Base-by-base conservation (phyloP, 2,888 invertebrate species). In the Bellardia bayeri region DNA sequence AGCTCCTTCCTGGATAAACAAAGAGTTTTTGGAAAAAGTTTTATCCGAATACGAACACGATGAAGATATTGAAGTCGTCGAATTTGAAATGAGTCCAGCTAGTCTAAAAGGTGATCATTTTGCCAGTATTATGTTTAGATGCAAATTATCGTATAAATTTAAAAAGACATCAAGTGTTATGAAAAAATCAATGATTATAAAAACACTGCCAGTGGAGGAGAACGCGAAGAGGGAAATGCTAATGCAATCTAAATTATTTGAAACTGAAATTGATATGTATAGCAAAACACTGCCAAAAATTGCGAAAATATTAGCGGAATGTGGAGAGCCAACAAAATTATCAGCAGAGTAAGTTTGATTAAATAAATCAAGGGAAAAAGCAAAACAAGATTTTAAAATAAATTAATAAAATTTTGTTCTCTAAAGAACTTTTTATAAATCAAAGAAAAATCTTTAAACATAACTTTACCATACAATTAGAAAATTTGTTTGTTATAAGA, bases 221-320 rank as follows among this genome's bases (percentile, higher is more conserved):
- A 83, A 89, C 11, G 6, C 37, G 0, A 90, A 90, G 80, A 85
- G 86, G 37, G 90, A 91, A 3, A 33, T 90, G 56, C 11, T 90
- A 11, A 45, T 16, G 11, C 69, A 88, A 14, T 51, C 82, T 1
- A 42, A 23, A 49, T 13, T 89, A 33, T 91, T 91, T 42, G 89
- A 88, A 89, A 90, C 90, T 3, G 90, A 91, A 89, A 90, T 90
- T 42, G 56, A 71, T 1, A 91, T 91, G 90, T 91, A 90, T 61
- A 76, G 87, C 13, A 83, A 90, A 58, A 86, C 89, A 0, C 78
- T 91, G 14, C 90, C 90, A 2, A 89, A 89, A 88, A 89, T 91
- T 76, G 89, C 90, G 63, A 80, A 86, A 54, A 75, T 89, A 0
- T 78, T 91, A 37, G 68, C 79, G 2, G 81, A 89, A 14, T 79